Evolutionary conservation across 2,797 vertebrate genomes (phyloP).

Genomic region (Merluccius polli): DNA sequence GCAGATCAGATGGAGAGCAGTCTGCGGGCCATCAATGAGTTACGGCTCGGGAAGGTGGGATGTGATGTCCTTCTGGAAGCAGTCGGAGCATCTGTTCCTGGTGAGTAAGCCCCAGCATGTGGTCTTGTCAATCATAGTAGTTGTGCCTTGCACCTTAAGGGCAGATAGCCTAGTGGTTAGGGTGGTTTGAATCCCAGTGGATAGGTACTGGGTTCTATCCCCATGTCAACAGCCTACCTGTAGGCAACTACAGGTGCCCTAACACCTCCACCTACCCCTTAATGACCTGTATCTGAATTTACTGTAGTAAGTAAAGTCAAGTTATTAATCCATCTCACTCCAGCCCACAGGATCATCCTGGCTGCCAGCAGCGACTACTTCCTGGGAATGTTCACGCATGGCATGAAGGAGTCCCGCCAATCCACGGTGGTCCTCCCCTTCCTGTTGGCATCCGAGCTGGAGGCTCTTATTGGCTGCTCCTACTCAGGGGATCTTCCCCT

Average conservation of each 20-base stretch:
- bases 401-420: constrained; percentile 80
- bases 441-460: constrained; percentile 64
- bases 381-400: constrained; percentile 81
- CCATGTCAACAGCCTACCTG: constrained; percentile 34
- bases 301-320: not conserved
- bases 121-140: too few relatives aligned
- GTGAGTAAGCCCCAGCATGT: constrained; percentile 42
- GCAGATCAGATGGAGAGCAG: constrained; percentile 49
- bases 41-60: constrained; percentile 56
- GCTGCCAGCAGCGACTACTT: constrained; percentile 82
- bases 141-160: too few relatives aligned
- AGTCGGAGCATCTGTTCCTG: constrained; percentile 52
- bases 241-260: not conserved
- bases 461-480: constrained; percentile 73
- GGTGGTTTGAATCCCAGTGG: not conserved
- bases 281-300: not conserved
- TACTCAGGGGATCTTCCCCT: constrained; percentile 78
- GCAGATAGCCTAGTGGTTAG: not conserved
- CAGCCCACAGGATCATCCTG: constrained; percentile 77
- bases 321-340: not conserved
- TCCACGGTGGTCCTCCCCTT: constrained; percentile 62
- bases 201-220: not conserved
- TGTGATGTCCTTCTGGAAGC: constrained; percentile 70
- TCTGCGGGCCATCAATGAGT: constrained; percentile 48
- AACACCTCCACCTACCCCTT: not conserved